Percentiles rank a stretch among this genome's conserved stretches.
These are phyloP conservation scores for Drosophila prostipennis DNA, from an alignment of 2,888 invertebrate genomes.

Conservation along the genomic window DNA sequence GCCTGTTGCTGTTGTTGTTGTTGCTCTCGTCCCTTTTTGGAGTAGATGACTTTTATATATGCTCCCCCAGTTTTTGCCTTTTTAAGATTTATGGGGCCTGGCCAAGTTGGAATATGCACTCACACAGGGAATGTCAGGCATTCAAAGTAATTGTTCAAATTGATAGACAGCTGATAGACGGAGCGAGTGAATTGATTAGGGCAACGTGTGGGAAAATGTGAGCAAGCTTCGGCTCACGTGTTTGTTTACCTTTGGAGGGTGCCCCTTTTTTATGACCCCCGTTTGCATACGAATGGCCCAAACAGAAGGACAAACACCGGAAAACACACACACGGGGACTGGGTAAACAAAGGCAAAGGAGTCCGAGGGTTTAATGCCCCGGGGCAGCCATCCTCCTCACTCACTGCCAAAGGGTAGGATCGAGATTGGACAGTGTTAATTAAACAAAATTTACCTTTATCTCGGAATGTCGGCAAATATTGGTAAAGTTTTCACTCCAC, in stretches of 20 bases:
- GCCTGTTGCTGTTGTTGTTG: conserved; percentile 60
- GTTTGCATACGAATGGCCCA: conserved; percentile 45
- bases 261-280: conserved; percentile 32
- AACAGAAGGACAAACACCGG: conserved; percentile 33
- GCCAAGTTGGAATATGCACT: conserved; percentile 36
- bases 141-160: conserved; percentile 62
- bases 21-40: conserved; percentile 1
- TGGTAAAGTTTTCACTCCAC: conserved; percentile 25
- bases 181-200: conserved; percentile 25
- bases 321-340: conserved; percentile 44
- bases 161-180: conserved; percentile 53
- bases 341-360: conserved; percentile 55
- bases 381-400: conserved; percentile 59
- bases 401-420: not conserved
- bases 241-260: conserved; percentile 40
- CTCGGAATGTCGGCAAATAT: conserved; percentile 9
- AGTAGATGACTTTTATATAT: conserved; percentile 5
- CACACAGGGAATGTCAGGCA: conserved; percentile 42
- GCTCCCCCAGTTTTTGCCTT: conserved; percentile 1
- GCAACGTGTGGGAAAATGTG: conserved; percentile 30
- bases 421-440: conserved; percentile 35
- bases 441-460: conserved; percentile 35
- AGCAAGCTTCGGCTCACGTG: conserved; percentile 11
- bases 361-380: conserved; percentile 64
- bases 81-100: conserved; percentile 61